A percentile compares a stretch with the other conserved stretches of the same genome.
Conservation (phyloP, 2,797 vertebrate species). For the Saguinus oedipus region DNA sequence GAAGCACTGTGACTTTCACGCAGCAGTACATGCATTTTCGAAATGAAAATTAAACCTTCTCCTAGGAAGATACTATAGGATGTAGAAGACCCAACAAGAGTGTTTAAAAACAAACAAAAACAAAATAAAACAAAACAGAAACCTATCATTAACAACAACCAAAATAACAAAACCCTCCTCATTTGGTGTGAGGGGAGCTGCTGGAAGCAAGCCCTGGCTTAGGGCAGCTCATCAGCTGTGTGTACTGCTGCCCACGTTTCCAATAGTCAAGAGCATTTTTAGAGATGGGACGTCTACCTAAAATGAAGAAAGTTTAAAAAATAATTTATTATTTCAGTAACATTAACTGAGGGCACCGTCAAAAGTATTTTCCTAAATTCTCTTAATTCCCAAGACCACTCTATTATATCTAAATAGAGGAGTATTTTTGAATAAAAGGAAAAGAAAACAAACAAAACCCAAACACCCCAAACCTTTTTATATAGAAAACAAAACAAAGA, state of each 20-base stretch:
- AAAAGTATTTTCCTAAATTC: neutral
- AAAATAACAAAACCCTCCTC: neutral
- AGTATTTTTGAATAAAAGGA: constrained; percentile 24
- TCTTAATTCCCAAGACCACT: neutral
- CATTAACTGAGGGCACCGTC: neutral
- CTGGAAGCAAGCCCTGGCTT: neutral
- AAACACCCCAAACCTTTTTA: neutral
- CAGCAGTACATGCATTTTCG: neutral
- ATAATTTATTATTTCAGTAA: neutral
- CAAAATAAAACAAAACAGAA: constrained; percentile 15
- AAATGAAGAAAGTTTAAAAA: neutral
- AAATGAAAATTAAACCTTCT: constrained; percentile 50
- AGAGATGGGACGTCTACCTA: neutral
- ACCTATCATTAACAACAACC: neutral
- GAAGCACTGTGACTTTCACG: neutral
- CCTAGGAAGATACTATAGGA: neutral
- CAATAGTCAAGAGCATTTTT: neutral
- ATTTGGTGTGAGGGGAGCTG: neutral
- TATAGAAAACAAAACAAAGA: constrained; percentile 66
- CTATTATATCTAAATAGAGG: neutral
- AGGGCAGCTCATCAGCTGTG: neutral
- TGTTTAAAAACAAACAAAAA: constrained; percentile 29
- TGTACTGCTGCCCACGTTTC: neutral
- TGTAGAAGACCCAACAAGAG: neutral
- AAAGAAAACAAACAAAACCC: constrained; percentile 18